These are phyloP conservation scores for Ectropis grisescens DNA, from an alignment of 1,140 invertebrate genomes.

Conservation along the genomic window DNA sequence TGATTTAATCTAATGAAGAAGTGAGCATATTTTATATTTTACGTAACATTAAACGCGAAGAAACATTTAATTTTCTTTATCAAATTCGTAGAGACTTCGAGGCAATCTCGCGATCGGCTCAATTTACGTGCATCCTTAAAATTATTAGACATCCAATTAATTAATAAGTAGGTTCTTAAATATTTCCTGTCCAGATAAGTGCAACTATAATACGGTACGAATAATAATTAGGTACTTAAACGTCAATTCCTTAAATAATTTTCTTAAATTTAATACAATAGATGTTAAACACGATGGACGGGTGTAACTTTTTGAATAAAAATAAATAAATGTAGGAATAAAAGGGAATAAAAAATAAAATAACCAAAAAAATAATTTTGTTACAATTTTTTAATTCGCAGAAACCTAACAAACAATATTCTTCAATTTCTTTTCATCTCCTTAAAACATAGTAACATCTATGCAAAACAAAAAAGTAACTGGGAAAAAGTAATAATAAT, in stretches of 20 bases:
- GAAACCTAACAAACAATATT: constrained; percentile 72
- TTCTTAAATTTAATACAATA: constrained; percentile 60
- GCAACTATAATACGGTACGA: constrained; percentile 35
- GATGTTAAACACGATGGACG: constrained; percentile 66
- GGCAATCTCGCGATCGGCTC: constrained; percentile 15
- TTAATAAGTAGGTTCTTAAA: constrained; percentile 22
- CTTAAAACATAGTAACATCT: constrained; percentile 73
- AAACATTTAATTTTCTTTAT: constrained; percentile 39
- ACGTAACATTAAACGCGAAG: constrained; percentile 37
- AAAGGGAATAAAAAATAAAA: constrained; percentile 41
- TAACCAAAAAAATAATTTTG: constrained; percentile 60
- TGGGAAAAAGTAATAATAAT: constrained; percentile 64
- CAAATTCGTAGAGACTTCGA: constrained; percentile 49
- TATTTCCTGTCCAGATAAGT: constrained; percentile 40
- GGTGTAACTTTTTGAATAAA: constrained; percentile 63
- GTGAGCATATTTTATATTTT: constrained; percentile 36
- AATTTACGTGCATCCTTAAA: constrained; percentile 47
- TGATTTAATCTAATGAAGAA: constrained; percentile 27
- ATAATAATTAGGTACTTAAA: constrained; percentile 39
- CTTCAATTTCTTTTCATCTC: constrained; percentile 58
- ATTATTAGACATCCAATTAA: constrained; percentile 46
- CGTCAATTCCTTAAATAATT: constrained; percentile 59
- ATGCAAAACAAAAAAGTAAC: constrained; percentile 70
- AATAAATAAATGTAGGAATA: constrained; percentile 32
- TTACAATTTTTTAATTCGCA: constrained; percentile 71